phyloP scores from a whole-genome alignment of 2,797 vertebrate species.

The Siniperca obscura region DNA sequence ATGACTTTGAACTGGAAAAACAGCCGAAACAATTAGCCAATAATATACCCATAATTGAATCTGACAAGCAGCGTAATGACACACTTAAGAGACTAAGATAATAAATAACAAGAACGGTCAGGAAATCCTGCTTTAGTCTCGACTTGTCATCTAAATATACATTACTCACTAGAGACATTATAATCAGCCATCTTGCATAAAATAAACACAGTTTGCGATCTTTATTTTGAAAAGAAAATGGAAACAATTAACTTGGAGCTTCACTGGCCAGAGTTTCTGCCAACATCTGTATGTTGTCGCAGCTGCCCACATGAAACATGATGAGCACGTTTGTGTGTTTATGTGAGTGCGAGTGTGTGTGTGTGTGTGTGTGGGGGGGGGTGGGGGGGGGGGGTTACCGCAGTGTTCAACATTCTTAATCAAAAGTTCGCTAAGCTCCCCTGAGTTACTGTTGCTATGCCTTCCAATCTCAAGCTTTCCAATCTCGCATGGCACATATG shows the following conservation, averaged over 20 bases:
- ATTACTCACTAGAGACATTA: conserved; percentile 51
- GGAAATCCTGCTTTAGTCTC: conserved; percentile 60
- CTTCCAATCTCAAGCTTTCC: no score
- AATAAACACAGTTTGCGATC: conserved; percentile 51
- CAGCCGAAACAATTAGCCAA: conserved; percentile 37
- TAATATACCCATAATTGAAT: conserved; percentile 41
- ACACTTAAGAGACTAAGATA: conserved; percentile 44
- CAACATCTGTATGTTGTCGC: conserved; percentile 62
- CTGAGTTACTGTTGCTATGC: not conserved
- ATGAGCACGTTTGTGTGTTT: conserved; percentile 50
- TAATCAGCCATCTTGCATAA: conserved; percentile 66
- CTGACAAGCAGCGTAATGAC: conserved; percentile 60
- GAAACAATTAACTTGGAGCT: conserved; percentile 50
- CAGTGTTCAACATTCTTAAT: not conserved
- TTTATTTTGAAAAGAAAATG: conserved; percentile 61
- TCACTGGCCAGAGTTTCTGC: conserved; percentile 30
- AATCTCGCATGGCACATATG: not conserved
- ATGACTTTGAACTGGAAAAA: conserved; percentile 44
- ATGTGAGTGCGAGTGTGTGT: conserved; percentile 28
- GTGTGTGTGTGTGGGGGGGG: conserved; percentile 11
- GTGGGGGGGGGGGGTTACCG: not conserved
- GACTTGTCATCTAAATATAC: conserved; percentile 58
- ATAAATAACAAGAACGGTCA: conserved; percentile 61
- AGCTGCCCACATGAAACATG: conserved; percentile 60
- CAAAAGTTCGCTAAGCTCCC: not conserved